These are phyloP conservation scores for Muscicapa striata DNA, from an alignment of 2,797 vertebrate genomes.

Conservation along the genomic window DNA sequence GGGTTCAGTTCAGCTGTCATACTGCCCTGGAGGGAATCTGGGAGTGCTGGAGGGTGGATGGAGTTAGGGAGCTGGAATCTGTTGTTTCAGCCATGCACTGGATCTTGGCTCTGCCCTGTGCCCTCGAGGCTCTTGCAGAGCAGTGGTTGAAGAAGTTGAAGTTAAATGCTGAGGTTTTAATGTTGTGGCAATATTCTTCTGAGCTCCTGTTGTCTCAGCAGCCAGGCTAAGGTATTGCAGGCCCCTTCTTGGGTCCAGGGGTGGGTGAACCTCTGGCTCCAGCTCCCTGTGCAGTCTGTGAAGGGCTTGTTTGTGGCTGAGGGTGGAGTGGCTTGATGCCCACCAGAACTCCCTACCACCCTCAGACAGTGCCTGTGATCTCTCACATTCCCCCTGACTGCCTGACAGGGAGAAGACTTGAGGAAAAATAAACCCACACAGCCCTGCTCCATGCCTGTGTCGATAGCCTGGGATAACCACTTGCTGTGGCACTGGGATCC, in stretches of 20 bases:
- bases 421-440: background rate
- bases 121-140: background rate
- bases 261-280: background rate
- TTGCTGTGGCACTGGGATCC: background rate
- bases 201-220: background rate
- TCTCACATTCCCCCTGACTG: background rate
- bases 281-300: background rate
- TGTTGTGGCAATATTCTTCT: background rate
- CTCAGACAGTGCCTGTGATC: background rate
- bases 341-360: background rate
- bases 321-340: background rate
- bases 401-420: background rate
- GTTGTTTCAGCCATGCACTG: background rate
- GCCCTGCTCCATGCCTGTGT: background rate
- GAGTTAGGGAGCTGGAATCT: background rate
- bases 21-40: background rate
- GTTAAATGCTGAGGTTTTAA: background rate
- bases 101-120: background rate
- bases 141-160: background rate
- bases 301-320: background rate
- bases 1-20: fast-evolving
- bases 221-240: background rate
- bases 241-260: background rate
- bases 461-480: background rate
- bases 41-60: background rate